Percentiles rank a stretch among this genome's conserved stretches.
These are phyloP conservation scores for Ophion ventricosus DNA, from an alignment of 2,888 invertebrate genomes.

Conservation along the genomic window DNA sequence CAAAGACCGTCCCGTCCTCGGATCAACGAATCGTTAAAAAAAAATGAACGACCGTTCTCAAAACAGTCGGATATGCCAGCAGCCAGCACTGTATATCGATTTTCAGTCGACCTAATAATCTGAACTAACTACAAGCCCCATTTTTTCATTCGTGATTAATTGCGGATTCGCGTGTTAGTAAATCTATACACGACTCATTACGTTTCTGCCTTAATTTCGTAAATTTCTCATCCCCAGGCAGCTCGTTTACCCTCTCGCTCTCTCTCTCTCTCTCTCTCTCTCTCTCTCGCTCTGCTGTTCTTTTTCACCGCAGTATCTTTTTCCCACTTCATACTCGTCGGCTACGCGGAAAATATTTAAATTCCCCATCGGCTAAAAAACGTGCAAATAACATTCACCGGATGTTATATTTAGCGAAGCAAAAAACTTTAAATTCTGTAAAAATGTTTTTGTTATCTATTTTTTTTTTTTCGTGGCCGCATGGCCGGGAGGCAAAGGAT, in stretches of 20 bases:
- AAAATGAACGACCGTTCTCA: neutral
- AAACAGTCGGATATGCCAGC: neutral
- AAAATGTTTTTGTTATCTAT: conserved; percentile 4
- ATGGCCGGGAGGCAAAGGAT: neutral
- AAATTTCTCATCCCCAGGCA: neutral
- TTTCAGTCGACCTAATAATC: conserved; percentile 15
- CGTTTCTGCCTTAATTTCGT: conserved; percentile 14
- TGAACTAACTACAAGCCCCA: conserved; percentile 10
- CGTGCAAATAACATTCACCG: too few species aligned
- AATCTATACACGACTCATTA: conserved; percentile 33
- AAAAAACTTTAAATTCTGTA: conserved; percentile 8
- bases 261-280: neutral
- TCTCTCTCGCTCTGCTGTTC: conserved; percentile 1
- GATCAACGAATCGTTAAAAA: neutral
- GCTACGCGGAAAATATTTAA: too few species aligned
- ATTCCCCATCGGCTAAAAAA: too few species aligned
- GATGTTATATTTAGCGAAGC: neutral
- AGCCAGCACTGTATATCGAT: conserved; percentile 5
- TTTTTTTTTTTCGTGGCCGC: neutral
- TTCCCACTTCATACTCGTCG: neutral
- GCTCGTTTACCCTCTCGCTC: neutral
- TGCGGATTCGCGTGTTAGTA: conserved; percentile 37
- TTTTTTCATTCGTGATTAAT: conserved; percentile 36
- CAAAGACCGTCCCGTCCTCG: too few species aligned
- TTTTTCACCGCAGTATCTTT: neutral